These are phyloP conservation scores for Harpalus rubripes DNA, from an alignment of 2,888 invertebrate species.

Conservation along the genomic window DNA sequence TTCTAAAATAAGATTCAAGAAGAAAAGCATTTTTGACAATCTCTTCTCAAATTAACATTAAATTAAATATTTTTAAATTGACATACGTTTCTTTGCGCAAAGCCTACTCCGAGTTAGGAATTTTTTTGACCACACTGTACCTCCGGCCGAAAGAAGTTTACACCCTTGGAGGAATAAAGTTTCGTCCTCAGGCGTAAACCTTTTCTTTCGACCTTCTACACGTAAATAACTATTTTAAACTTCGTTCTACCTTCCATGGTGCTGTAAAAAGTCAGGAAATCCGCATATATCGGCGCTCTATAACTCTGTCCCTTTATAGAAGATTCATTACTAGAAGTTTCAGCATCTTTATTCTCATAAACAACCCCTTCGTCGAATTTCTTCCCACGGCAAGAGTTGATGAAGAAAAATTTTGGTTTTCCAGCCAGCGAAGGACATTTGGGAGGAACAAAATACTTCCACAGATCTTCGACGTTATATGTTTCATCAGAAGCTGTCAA, in stretches of 20 bases:
- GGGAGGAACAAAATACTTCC: slow-evolving; percentile 20
- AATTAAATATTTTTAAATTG: too few relatives aligned
- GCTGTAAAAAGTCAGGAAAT: slow-evolving; percentile 46
- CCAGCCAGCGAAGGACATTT: slow-evolving; percentile 35
- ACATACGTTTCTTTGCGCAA: too few relatives aligned
- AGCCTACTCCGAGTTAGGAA: too few relatives aligned
- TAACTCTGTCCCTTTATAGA: neutral
- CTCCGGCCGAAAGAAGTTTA: too few relatives aligned
- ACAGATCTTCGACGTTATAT: slow-evolving; percentile 7
- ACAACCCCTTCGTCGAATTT: slow-evolving; percentile 31
- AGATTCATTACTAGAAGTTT: neutral
- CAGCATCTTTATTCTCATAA: slow-evolving; percentile 8
- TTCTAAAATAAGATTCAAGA: too few relatives aligned
- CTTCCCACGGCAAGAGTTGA: slow-evolving; percentile 53
- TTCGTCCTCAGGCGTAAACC: too few relatives aligned
- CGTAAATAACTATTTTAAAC: too few relatives aligned
- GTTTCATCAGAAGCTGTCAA: slow-evolving; percentile 21
- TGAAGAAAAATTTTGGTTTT: slow-evolving; percentile 57
- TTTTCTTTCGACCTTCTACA: too few relatives aligned
- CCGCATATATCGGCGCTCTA: slow-evolving; percentile 29
- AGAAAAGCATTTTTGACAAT: too few relatives aligned
- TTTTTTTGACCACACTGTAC: too few relatives aligned
- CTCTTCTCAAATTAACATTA: too few relatives aligned
- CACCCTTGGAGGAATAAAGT: too few relatives aligned
- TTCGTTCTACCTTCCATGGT: slow-evolving; percentile 39